Conservation (phyloP, 2,888 invertebrate genomes). For the Yponomeuta sedellus region DNA sequence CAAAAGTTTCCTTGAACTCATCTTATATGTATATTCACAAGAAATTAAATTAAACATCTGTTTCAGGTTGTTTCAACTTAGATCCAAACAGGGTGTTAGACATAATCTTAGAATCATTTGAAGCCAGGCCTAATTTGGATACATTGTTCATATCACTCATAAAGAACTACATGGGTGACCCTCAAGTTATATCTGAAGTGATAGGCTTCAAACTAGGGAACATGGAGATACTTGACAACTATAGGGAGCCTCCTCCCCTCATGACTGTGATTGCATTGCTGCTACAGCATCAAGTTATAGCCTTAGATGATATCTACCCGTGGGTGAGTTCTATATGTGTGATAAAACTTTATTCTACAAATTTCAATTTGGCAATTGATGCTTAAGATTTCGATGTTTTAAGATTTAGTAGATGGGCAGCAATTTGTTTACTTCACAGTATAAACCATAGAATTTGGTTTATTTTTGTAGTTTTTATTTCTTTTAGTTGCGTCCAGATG, state of each 20-base stretch:
- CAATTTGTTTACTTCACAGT: too few species aligned
- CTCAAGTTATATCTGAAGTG: slow-evolving; percentile 90
- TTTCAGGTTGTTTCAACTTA: slow-evolving; percentile 96
- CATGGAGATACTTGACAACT: slow-evolving; percentile 74
- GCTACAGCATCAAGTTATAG: slow-evolving; percentile 90
- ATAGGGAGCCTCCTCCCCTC: slow-evolving; percentile 86
- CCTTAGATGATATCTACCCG: slow-evolving; percentile 90
- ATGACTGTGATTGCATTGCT: slow-evolving; percentile 94
- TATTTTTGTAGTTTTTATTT: neutral
- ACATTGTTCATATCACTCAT: slow-evolving; percentile 89
- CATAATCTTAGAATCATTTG: slow-evolving; percentile 97
- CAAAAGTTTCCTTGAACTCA: too few species aligned
- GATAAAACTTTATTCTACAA: too few species aligned
- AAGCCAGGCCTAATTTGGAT: slow-evolving; percentile 87
- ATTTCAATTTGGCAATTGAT: too few species aligned
- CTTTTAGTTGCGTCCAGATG: slow-evolving; percentile 87
- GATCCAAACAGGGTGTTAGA: slow-evolving; percentile 99
- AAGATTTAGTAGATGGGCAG: too few species aligned
- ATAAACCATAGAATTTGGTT: too few species aligned
- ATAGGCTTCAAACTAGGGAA: slow-evolving; percentile 94
- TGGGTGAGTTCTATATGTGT: slow-evolving; percentile 80
- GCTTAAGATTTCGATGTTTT: too few species aligned
- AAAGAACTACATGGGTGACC: slow-evolving; percentile 91
- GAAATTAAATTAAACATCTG: neutral
- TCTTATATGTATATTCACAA: too few species aligned